phyloP scores from a whole-genome alignment of 1,140 invertebrate species.

The Drosophila parabipectinata region DNA sequence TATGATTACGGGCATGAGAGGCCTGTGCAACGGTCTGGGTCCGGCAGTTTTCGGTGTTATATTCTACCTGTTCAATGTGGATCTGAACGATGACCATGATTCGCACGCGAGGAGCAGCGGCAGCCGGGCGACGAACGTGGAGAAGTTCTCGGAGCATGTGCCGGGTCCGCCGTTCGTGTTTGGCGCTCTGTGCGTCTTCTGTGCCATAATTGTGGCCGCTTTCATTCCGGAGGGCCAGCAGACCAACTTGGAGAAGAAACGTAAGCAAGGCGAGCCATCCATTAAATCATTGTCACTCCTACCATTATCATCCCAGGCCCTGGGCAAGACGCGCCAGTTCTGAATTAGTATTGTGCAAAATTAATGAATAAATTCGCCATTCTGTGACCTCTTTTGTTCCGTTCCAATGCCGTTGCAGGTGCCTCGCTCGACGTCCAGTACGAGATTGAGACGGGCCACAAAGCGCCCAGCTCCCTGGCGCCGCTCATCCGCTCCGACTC shows the following conservation, averaged over 20 bases:
- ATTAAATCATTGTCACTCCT: not conserved
- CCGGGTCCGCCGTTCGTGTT: slow-evolving; percentile 99
- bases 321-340: slow-evolving; percentile 4
- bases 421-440: slow-evolving; percentile 91
- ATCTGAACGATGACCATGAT: slow-evolving; percentile 91
- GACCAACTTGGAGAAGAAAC: slow-evolving; percentile 84
- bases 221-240: slow-evolving; percentile 93
- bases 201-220: slow-evolving; percentile 95
- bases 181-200: slow-evolving; percentile 97
- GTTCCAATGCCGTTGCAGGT: slow-evolving; percentile 83
- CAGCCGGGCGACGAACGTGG: slow-evolving; percentile 55
- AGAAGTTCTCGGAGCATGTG: slow-evolving; percentile 88
- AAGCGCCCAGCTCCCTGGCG: slow-evolving; percentile 90
- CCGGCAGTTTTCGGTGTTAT: slow-evolving; percentile 99
- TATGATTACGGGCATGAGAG: slow-evolving; percentile 98
- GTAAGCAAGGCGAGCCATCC: slow-evolving; percentile 54
- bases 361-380: not conserved
- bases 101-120: slow-evolving; percentile 67
- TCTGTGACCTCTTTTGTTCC: slow-evolving; percentile 10
- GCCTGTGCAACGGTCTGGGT: slow-evolving; percentile 96
- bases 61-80: slow-evolving; percentile 99
- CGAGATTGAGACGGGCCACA: slow-evolving; percentile 90
- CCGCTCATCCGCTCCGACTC: slow-evolving; percentile 91
- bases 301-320: slow-evolving; percentile 5
- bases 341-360: slow-evolving; percentile 9